Evolutionary conservation across 2,113 vertebrate genomes (phyloP).

Genomic region (Himantopus leucocephalus): DNA sequence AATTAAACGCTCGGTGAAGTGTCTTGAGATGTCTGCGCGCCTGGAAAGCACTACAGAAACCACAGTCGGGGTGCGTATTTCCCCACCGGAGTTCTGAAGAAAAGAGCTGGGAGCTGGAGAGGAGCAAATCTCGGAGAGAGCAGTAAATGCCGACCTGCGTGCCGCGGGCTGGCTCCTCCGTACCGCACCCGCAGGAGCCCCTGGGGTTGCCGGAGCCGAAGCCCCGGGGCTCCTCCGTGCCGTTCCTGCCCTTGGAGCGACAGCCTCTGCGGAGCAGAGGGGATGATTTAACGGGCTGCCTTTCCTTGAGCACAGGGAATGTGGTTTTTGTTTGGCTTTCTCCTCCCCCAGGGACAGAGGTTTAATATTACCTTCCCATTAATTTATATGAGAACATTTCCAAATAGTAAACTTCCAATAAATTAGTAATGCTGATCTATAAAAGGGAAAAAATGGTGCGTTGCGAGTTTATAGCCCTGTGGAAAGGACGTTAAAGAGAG

Average conservation of each 20-base stretch:
- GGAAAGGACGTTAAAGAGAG: constrained; percentile 28
- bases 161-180: not conserved
- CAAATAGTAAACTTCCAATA: constrained; percentile 70
- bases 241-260: not conserved
- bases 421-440: constrained; percentile 68
- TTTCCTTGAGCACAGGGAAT: not conserved
- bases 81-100: not conserved
- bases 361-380: constrained; percentile 56
- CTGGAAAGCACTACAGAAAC: not conserved
- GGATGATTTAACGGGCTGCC: constrained; percentile 34
- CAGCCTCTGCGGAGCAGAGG: not conserved
- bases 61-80: fast-evolving
- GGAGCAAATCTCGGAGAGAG: not conserved
- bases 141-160: not conserved
- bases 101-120: not conserved
- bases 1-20: not conserved
- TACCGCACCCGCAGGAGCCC: not conserved
- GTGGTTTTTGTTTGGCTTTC: constrained; percentile 38
- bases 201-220: not conserved
- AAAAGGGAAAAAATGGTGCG: constrained; percentile 26
- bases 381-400: constrained; percentile 70
- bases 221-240: fast-evolving
- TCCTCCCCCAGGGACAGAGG: constrained; percentile 35
- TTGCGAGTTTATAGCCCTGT: constrained; percentile 45
- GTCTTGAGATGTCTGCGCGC: not conserved